Conservation (phyloP, 2,797 vertebrate species). For the Megaceryle alcyon region DNA sequence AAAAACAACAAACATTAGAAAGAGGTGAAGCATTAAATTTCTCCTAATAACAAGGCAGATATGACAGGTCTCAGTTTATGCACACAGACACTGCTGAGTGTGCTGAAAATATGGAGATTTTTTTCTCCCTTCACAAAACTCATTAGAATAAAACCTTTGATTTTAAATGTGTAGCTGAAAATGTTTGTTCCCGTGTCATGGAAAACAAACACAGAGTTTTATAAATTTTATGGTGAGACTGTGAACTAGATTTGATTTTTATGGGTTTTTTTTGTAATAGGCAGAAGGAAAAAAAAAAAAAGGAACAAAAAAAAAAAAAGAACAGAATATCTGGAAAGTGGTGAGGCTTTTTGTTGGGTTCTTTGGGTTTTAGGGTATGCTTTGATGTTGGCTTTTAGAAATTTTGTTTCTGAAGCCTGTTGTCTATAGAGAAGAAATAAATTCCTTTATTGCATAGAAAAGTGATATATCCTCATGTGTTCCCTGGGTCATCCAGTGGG, state of each 20-base stretch:
- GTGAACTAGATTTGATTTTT: background rate
- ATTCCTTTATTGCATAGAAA: background rate
- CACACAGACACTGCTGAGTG: slow-evolving; percentile 50
- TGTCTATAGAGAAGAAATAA: background rate
- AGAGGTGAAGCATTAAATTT: slow-evolving; percentile 73
- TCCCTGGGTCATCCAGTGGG: background rate
- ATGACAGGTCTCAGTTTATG: slow-evolving; percentile 65
- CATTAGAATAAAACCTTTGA: slow-evolving; percentile 36
- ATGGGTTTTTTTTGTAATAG: background rate
- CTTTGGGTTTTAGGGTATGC: background rate
- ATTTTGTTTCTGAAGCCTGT: background rate
- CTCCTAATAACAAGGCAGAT: slow-evolving; percentile 66
- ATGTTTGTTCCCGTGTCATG: background rate
- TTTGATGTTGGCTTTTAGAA: background rate
- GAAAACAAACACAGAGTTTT: background rate
- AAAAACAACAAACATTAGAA: slow-evolving; percentile 68
- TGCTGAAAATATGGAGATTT: slow-evolving; percentile 34
- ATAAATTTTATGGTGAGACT: background rate
- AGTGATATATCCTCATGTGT: background rate
- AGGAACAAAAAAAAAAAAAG: background rate
- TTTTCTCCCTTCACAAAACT: slow-evolving; percentile 7
- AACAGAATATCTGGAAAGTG: background rate
- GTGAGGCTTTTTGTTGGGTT: background rate
- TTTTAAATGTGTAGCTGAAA: slow-evolving; percentile 40
- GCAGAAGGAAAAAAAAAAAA: background rate